Percentiles rank a stretch among this genome's conserved stretches.
Conservation (phyloP, 2,113 vertebrate genomes). For the Sturnira hondurensis region DNA sequence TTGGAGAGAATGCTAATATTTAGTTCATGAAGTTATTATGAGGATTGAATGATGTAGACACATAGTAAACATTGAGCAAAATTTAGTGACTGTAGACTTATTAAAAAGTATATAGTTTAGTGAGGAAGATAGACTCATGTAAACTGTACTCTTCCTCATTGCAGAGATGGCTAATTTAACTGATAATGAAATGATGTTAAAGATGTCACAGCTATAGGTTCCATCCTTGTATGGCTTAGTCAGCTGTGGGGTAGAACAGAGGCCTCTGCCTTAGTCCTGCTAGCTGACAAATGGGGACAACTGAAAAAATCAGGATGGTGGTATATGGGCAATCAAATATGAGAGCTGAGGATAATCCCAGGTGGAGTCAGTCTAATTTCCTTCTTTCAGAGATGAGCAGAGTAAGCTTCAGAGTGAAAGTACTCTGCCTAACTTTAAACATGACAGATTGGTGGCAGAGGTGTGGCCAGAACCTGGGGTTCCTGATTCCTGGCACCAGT, state of each 20-base stretch:
- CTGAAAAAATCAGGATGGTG: not conserved
- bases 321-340: not conserved
- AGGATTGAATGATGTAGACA: not conserved
- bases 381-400: not conserved
- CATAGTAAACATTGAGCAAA: not conserved
- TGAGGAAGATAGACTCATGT: not conserved
- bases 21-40: not conserved
- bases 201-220: not conserved
- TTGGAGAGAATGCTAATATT: not conserved
- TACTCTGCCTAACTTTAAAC: not conserved
- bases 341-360: not conserved
- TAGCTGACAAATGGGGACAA: not conserved
- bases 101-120: not conserved
- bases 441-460: not conserved
- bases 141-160: not conserved
- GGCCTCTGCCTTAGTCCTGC: not conserved
- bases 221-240: not conserved
- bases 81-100: not conserved
- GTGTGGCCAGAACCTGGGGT: not conserved
- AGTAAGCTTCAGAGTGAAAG: not conserved
- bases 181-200: not conserved
- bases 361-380: not conserved
- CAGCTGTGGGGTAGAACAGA: not conserved
- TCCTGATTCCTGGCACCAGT: not conserved
- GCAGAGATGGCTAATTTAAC: not conserved